Evolutionary conservation across 2,113 vertebrate species (phyloP), one percentile per base, ranked within the genome.

Genomic region (Stercorarius parasiticus): DNA sequence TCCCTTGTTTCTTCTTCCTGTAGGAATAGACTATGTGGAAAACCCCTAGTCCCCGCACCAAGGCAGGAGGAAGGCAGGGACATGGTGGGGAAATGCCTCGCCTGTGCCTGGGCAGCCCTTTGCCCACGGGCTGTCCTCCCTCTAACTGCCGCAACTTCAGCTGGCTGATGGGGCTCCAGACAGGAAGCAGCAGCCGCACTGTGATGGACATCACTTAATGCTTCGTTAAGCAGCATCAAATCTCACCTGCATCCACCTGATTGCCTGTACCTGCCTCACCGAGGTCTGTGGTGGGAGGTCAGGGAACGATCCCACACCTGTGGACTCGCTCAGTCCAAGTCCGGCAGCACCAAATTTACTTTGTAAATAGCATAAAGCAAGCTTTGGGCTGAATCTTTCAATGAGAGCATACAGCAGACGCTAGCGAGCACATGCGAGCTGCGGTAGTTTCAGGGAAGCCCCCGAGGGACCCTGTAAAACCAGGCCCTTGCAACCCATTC

Each of bases 111-210:
- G 25, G 42, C 53, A 34, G 9, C 49, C 25, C 11, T 49, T 42
- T 0, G 0, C 17, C 65, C 9, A 3, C 8, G 2, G 21, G 15
- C 43, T 45, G 14, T 23, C 4, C 27, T 52, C 40, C 29, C 17
- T 42, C 25, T 2, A 47, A 22, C 45, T 47, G 47, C 47, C 11
- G 2, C 47, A 22, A 47, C 47, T 47, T 21, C 47, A 1, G 5
- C 34, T 2, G 3, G 40, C 36, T 67, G 40, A 9, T 1, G 2
- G 27, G 13, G 52, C 36, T 69, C 65, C 76, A 36, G 38, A 45
- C 53, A 50, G 61, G 30, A 14, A 45, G 23, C 30, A 26, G 61
- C 58, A n/a, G 47, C 61, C 16, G 2, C 1, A 2, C 47, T 18
- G 38, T 27, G 32, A 55, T 30, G 53, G 72, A 13, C 40, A 21